Percentiles rank a stretch among this genome's conserved stretches.
Conservation (phyloP, 2,113 vertebrate species). For the Oryctolagus cuniculus region mOryCun1.1 NC_091438.1:46024001-46024500, state of each 20-base stretch:
- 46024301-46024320: background rate
- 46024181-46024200: background rate
- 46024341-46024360: background rate
- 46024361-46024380: background rate
- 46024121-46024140: background rate
- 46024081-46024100: background rate
- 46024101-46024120: background rate
- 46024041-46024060: background rate
- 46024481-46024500: background rate
- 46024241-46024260: background rate
- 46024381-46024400: background rate
- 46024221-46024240: background rate
- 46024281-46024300: background rate
- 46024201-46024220: background rate
- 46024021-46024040: background rate
- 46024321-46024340: background rate
- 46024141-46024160: background rate
- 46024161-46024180: background rate
- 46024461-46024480: background rate
- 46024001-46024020: background rate
- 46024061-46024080: background rate
- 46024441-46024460: background rate
- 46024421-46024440: background rate
- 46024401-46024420: conserved; percentile 11
- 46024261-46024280: background rate